Evolutionary conservation across 2,888 invertebrate species (phyloP).

Genomic region (Serripes groenlandicus): DNA sequence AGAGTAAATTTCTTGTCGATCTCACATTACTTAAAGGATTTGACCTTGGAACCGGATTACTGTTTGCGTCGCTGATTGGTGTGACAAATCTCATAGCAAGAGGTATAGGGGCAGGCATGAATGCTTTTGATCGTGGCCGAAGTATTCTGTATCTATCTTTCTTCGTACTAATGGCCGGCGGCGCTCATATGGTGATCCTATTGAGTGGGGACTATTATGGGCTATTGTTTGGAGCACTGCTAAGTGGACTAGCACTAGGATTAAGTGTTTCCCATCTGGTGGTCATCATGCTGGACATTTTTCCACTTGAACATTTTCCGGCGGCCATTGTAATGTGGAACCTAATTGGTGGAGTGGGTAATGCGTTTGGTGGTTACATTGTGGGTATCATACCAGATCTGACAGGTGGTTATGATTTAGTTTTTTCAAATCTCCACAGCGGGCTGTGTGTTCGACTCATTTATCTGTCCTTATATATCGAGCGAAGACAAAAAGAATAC

Average conservation of each 20-base stretch:
- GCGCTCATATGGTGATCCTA: slow-evolving; percentile 27
- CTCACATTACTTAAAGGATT: slow-evolving; percentile 19
- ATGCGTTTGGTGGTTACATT: slow-evolving; percentile 29
- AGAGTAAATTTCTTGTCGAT: slow-evolving; percentile 40
- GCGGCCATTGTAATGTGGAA: slow-evolving; percentile 14
- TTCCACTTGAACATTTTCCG: background rate
- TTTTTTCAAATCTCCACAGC: too few relatives aligned
- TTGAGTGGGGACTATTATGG: slow-evolving; percentile 15
- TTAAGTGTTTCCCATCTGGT: background rate
- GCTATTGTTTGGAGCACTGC: slow-evolving; percentile 10
- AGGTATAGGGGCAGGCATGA: background rate
- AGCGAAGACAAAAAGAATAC: too few relatives aligned
- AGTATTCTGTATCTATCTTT: slow-evolving; percentile 18
- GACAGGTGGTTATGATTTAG: slow-evolving; percentile 26
- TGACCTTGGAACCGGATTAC: slow-evolving; percentile 22
- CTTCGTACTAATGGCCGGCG: background rate
- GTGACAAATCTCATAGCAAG: slow-evolving; percentile 25
- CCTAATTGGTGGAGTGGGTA: slow-evolving; percentile 7
- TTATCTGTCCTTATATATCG: too few relatives aligned
- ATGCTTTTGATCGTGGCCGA: background rate
- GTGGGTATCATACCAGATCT: slow-evolving; percentile 30
- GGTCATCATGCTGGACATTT: slow-evolving; percentile 31
- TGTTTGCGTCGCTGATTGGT: slow-evolving; percentile 26
- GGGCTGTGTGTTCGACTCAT: too few relatives aligned
- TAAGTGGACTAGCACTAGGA: slow-evolving; percentile 34